Conservation (phyloP, 2,888 invertebrate genomes). For the Caenorhabditis doughertyi region DNA sequence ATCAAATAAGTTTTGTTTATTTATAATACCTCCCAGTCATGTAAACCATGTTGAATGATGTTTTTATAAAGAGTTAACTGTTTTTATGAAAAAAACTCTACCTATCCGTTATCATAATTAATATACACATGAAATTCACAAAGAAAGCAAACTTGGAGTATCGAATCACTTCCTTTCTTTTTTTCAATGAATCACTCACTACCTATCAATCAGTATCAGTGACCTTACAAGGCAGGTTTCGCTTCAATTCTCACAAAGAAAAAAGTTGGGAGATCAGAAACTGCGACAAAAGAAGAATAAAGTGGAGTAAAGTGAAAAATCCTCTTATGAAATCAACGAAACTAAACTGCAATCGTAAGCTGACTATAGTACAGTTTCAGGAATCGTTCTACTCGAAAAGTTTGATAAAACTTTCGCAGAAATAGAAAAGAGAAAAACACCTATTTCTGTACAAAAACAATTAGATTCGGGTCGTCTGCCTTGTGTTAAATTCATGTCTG, state of each 20-base stretch:
- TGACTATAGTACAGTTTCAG: slow-evolving; percentile 20
- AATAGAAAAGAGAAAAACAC: not conserved
- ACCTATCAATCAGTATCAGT: slow-evolving; percentile 54
- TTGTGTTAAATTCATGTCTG: slow-evolving; percentile 19
- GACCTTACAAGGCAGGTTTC: slow-evolving; percentile 46
- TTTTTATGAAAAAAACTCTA: no score
- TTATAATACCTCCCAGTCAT: not conserved
- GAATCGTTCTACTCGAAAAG: not conserved
- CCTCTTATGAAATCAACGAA: slow-evolving; percentile 37
- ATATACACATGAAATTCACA: not conserved
- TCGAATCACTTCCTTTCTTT: slow-evolving; percentile 36
- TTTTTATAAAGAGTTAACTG: no score
- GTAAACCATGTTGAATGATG: no score
- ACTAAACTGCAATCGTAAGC: not conserved
- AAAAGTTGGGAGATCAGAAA: slow-evolving; percentile 24
- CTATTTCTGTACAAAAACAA: not conserved
- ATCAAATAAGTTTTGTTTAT: not conserved
- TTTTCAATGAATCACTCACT: slow-evolving; percentile 42
- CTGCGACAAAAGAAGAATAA: not conserved
- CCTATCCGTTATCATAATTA: no score
- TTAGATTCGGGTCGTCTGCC: not conserved
- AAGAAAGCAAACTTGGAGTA: not conserved
- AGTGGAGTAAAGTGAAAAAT: not conserved
- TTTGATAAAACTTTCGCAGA: not conserved
- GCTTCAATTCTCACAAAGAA: slow-evolving; percentile 15